Evolutionary conservation across 1,140 invertebrate genomes (phyloP).

Genomic region (Hypothenemus hampei): DNA sequence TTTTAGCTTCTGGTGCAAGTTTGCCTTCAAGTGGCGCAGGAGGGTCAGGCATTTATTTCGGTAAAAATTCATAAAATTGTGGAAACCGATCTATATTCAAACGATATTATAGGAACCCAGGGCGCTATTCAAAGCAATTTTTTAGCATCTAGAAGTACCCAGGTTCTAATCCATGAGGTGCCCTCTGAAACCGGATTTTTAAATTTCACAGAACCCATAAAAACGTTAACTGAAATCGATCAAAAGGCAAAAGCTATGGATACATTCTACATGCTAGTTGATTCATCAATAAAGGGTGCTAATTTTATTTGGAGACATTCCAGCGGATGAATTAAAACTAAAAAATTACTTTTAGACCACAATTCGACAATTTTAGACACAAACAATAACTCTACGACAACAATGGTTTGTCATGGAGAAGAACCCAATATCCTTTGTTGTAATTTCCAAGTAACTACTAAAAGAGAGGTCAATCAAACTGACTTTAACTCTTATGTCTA

Average conservation of each 20-base stretch:
- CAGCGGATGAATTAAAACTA: no score
- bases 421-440: conserved; percentile 19
- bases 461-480: neutral
- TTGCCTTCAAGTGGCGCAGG: conserved; percentile 44
- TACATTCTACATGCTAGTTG: conserved; percentile 18
- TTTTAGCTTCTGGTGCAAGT: conserved; percentile 53
- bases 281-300: conserved; percentile 25
- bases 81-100: no score
- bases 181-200: conserved; percentile 1
- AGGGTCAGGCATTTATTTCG: conserved; percentile 49
- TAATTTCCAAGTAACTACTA: conserved; percentile 25
- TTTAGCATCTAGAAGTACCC: conserved; percentile 16
- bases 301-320: no score
- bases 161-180: conserved; percentile 12
- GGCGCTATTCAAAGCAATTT: conserved; percentile 5
- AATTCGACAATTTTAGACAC: conserved; percentile 21
- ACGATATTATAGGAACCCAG: neutral
- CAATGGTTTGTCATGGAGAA: conserved; percentile 23
- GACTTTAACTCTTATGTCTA: conserved; percentile 35
- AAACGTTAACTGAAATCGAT: no score
- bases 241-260: conserved; percentile 16
- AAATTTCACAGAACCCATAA: no score
- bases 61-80: no score
- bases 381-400: neutral
- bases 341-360: conserved; percentile 25